Evolutionary conservation across 2,113 vertebrate genomes (phyloP).

Genomic region (Rattus rattus): DNA sequence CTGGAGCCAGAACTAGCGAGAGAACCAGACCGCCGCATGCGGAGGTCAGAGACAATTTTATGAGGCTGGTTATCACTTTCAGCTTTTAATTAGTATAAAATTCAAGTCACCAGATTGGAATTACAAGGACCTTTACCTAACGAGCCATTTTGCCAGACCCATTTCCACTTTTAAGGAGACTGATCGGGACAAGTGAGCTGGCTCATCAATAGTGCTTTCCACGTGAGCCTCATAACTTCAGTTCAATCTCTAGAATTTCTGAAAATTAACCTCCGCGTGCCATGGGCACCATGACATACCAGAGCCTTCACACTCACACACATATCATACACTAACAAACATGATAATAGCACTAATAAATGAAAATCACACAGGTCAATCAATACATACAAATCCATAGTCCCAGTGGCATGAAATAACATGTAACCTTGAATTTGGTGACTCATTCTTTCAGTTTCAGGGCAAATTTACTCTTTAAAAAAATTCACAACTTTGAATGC

Average conservation of each 20-base stretch:
- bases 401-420: conserved; percentile 11
- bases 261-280: background rate
- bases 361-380: background rate
- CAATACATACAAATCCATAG: background rate
- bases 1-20: too few relatives aligned
- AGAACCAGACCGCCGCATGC: background rate
- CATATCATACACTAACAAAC: background rate
- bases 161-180: background rate
- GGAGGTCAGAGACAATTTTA: background rate
- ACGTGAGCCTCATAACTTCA: background rate
- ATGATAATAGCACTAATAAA: background rate
- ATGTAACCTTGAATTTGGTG: background rate
- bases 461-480: background rate
- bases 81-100: too few relatives aligned
- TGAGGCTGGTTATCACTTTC: too few relatives aligned
- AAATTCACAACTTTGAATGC: background rate
- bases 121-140: background rate
- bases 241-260: background rate
- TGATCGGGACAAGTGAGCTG: background rate
- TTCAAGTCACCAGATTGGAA: background rate
- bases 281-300: too few relatives aligned
- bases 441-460: background rate
- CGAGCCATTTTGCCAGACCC: background rate
- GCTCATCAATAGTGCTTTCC: background rate
- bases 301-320: background rate